phyloP scores from a whole-genome alignment of 2,113 vertebrate species.

The Oryzias celebensis region DNA sequence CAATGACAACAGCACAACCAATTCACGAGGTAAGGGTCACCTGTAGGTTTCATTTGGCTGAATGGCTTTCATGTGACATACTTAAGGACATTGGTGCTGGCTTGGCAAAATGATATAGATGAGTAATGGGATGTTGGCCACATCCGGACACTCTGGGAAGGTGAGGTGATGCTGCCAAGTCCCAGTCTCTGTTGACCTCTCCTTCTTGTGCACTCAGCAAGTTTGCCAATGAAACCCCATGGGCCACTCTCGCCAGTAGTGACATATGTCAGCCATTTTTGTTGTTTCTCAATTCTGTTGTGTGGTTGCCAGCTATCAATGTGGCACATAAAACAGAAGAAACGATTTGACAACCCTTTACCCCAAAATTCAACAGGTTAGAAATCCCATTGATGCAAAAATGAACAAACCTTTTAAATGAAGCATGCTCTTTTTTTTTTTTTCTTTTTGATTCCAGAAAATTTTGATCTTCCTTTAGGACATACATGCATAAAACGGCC shows the following conservation, averaged over 20 bases:
- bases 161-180: constrained; percentile 74
- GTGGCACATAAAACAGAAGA: neutral
- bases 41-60: constrained; percentile 65
- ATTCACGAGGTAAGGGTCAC: constrained; percentile 41
- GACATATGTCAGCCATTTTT: constrained; percentile 62
- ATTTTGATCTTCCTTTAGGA: constrained; percentile 51
- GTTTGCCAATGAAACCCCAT: constrained; percentile 59
- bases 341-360: neutral
- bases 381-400: constrained; percentile 3
- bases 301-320: constrained; percentile 11
- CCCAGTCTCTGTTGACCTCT: constrained; percentile 69
- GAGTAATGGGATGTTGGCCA: constrained; percentile 73
- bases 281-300: constrained; percentile 31
- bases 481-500: constrained; percentile 56
- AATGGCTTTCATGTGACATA: constrained; percentile 73
- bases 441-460: constrained; percentile 34
- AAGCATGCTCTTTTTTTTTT: constrained; percentile 8
- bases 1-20: constrained; percentile 5
- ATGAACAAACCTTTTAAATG: neutral
- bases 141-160: constrained; percentile 73
- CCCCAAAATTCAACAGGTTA: constrained; percentile 14
- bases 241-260: constrained; percentile 33
- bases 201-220: constrained; percentile 67
- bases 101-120: constrained; percentile 74
- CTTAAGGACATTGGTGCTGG: constrained; percentile 71